Percentiles rank a stretch among this genome's conserved stretches.
Conservation (phyloP, 1,140 invertebrate species). For the Lepidurus couesii region DNA sequence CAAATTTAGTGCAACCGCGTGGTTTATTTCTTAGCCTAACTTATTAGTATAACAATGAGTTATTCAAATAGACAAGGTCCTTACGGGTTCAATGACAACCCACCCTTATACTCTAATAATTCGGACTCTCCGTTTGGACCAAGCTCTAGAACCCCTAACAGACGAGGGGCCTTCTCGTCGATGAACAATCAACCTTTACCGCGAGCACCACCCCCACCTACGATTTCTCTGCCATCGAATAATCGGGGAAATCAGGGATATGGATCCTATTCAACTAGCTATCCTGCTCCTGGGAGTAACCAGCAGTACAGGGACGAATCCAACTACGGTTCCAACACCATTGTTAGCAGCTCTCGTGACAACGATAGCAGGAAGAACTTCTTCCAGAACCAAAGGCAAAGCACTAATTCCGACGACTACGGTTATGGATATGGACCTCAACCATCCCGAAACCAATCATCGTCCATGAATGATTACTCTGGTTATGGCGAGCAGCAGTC, state of each 20-base stretch:
- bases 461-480: background rate
- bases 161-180: background rate
- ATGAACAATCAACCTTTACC: constrained; percentile 4
- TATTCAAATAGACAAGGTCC: background rate
- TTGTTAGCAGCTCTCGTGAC: background rate
- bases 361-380: background rate
- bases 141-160: background rate
- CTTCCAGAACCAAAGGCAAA: background rate
- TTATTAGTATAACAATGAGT: background rate
- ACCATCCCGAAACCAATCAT: background rate
- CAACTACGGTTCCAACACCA: background rate
- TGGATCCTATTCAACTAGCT: background rate
- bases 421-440: background rate
- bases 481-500: background rate
- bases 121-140: background rate
- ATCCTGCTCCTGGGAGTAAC: background rate
- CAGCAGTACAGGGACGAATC: background rate
- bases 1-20: background rate
- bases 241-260: background rate
- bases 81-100: background rate
- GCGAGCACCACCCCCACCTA: background rate
- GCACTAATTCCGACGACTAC: background rate
- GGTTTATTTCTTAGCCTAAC: background rate
- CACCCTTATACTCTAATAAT: background rate
- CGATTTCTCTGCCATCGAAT: background rate